Conservation (phyloP, 2,888 invertebrate species). For the Beris chalybata region DNA sequence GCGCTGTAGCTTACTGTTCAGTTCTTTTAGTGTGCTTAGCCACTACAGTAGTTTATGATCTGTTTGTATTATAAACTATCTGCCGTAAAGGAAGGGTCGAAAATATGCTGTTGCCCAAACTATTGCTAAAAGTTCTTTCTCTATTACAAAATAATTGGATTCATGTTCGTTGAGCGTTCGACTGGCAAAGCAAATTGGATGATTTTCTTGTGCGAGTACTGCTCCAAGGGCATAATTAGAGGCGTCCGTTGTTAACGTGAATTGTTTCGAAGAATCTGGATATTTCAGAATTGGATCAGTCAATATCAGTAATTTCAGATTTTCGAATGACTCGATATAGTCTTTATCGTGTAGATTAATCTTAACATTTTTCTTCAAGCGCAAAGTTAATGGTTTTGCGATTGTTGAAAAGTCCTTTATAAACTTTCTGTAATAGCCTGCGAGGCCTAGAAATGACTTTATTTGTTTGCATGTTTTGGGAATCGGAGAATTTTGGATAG, state of each 20-base stretch:
- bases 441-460: too few relatives aligned
- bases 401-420: too few relatives aligned
- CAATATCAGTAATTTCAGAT: background rate
- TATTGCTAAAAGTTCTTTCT: slow-evolving; percentile 48
- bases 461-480: too few relatives aligned
- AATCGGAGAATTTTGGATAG: too few relatives aligned
- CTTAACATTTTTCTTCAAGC: too few relatives aligned
- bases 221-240: slow-evolving; percentile 41
- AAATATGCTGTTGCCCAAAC: slow-evolving; percentile 48
- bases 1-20: slow-evolving; percentile 36
- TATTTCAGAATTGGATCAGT: slow-evolving; percentile 45
- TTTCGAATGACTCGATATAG: too few relatives aligned
- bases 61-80: slow-evolving; percentile 49
- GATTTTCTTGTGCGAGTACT: slow-evolving; percentile 43
- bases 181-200: slow-evolving; percentile 44
- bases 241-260: slow-evolving; percentile 45
- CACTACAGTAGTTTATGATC: slow-evolving; percentile 52
- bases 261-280: slow-evolving; percentile 46
- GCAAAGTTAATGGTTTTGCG: too few relatives aligned
- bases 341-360: too few relatives aligned
- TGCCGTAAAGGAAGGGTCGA: slow-evolving; percentile 47
- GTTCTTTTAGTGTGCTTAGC: slow-evolving; percentile 50
- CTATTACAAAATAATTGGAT: slow-evolving; percentile 43
- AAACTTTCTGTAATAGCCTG: too few relatives aligned
- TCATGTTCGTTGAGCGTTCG: slow-evolving; percentile 41